Conservation (phyloP, 2,888 invertebrate species). For the Hypercompe scribonia region DNA sequence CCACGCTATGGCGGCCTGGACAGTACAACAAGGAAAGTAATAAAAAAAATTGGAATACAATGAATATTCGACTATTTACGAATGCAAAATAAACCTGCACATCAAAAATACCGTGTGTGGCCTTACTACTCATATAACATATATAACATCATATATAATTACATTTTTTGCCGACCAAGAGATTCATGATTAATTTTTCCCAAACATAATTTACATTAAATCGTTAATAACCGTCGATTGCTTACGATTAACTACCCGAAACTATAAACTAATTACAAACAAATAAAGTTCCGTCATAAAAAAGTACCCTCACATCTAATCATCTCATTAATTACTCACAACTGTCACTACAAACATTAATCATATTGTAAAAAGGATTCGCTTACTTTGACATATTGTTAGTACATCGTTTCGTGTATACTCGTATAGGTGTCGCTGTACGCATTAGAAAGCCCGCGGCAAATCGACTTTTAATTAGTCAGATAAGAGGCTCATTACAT, state of each 20-base stretch:
- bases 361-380: constrained; percentile 70
- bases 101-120: constrained; percentile 14
- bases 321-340: constrained; percentile 54
- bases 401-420: constrained; percentile 50
- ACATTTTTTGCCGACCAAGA: constrained; percentile 35
- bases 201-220: constrained; percentile 47
- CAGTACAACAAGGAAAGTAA: too few species aligned
- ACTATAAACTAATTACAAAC: constrained; percentile 44
- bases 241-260: constrained; percentile 41
- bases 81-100: neutral
- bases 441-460: constrained; percentile 76
- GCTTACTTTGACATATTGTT: constrained; percentile 67
- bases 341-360: constrained; percentile 68
- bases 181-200: constrained; percentile 44
- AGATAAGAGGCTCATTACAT: constrained; percentile 83
- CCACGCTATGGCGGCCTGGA: too few species aligned
- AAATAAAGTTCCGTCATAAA: constrained; percentile 46
- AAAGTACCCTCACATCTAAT: constrained; percentile 44
- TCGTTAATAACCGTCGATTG: constrained; percentile 51
- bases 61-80: neutral
- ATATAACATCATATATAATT: constrained; percentile 30
- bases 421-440: constrained; percentile 54
- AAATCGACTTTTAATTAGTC: constrained; percentile 86
- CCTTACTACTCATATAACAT: constrained; percentile 5
- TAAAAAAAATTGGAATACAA: too few species aligned